Percentiles rank a stretch among this genome's conserved stretches.
Evolutionary conservation across 2,113 vertebrate genomes (phyloP).

Genomic region (Lepidothrix coronata): DNA sequence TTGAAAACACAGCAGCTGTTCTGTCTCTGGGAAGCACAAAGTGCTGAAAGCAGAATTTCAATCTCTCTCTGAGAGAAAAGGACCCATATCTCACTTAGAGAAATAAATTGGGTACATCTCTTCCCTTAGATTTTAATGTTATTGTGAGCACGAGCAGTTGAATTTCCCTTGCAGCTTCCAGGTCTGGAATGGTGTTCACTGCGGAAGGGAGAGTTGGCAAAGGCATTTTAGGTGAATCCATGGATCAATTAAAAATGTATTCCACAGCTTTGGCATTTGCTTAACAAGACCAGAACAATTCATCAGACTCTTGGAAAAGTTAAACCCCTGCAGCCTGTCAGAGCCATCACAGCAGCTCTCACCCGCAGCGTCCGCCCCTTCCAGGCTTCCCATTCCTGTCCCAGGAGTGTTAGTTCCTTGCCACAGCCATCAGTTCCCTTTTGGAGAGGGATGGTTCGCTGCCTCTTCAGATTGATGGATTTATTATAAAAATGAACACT

Average conservation of each 20-base stretch:
- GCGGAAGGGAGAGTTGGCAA: background rate
- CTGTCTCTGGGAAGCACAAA: background rate
- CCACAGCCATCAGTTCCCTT: background rate
- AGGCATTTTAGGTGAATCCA: background rate
- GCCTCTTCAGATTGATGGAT: background rate
- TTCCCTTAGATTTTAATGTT: background rate
- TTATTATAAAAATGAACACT: conserved; percentile 10
- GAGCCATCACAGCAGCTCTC: background rate
- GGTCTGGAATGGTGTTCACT: rapidly evolving
- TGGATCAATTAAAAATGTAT: background rate
- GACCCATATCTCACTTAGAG: background rate
- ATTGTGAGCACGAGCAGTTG: background rate
- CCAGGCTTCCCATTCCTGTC: background rate
- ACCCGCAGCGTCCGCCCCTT: background rate
- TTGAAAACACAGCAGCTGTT: background rate
- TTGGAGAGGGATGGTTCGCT: background rate
- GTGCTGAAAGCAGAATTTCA: background rate
- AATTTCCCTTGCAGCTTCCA: background rate
- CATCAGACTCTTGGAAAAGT: background rate
- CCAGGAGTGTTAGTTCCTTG: background rate
- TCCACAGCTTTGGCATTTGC: background rate
- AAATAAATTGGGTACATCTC: background rate
- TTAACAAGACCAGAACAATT: background rate
- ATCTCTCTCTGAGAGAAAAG: background rate
- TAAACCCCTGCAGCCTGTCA: background rate